phyloP scores from a whole-genome alignment of 2,113 vertebrate species.

The Emydocephalus ijimae region DNA sequence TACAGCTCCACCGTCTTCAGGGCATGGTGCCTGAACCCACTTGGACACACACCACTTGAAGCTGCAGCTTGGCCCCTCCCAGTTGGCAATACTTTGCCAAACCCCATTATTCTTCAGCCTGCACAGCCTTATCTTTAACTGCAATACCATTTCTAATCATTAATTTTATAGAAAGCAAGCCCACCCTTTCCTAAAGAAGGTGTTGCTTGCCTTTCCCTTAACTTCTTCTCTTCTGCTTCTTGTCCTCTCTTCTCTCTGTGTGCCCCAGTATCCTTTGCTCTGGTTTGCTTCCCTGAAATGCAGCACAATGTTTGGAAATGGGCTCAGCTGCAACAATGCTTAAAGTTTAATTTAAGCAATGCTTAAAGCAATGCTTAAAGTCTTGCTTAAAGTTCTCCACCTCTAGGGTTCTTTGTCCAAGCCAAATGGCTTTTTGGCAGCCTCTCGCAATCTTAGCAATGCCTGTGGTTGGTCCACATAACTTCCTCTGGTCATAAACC shows the following conservation, averaged over 20 bases:
- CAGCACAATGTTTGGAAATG: background rate
- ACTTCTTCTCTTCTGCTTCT: background rate
- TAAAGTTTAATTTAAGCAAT: no score
- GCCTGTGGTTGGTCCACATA: fast-evolving
- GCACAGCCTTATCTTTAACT: slow-evolving; percentile 47
- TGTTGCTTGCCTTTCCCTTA: slow-evolving; percentile 9
- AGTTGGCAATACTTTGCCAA: slow-evolving; percentile 3
- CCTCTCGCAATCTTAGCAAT: background rate
- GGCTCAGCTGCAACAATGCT: background rate
- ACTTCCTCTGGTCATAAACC: background rate
- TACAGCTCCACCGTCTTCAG: background rate
- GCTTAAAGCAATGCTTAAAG: no score
- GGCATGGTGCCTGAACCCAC: slow-evolving; percentile 12
- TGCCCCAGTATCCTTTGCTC: background rate
- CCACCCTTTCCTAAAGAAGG: background rate
- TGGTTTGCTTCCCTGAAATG: background rate
- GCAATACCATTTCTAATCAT: slow-evolving; percentile 65
- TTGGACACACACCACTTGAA: slow-evolving; percentile 39
- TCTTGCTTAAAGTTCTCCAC: background rate
- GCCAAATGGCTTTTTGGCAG: background rate
- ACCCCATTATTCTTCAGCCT: slow-evolving; percentile 43
- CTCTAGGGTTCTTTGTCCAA: background rate
- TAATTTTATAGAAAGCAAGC: slow-evolving; percentile 64
- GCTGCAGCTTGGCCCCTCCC: slow-evolving; percentile 35
- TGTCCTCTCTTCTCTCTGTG: background rate